Percentiles rank a stretch among this genome's conserved stretches.
phyloP scores from a whole-genome alignment of 2,888 invertebrate genomes.

The Latrodectus elegans region DNA sequence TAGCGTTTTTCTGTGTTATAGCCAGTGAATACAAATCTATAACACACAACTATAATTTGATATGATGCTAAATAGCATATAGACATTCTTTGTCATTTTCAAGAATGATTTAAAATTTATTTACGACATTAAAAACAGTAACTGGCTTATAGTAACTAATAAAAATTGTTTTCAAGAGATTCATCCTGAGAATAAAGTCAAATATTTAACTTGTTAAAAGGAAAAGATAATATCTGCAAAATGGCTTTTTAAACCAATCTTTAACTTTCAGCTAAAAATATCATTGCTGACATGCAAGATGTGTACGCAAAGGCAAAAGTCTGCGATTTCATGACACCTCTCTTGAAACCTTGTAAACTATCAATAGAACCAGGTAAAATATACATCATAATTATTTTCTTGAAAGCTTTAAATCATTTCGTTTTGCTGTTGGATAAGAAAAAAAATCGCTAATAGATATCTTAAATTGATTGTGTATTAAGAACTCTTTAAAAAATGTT shows the following conservation, averaged over 20 bases:
- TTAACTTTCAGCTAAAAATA: constrained; percentile 80
- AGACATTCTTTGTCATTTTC: no score
- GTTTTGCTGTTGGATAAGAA: not conserved
- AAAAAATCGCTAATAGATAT: not conserved
- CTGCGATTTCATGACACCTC: constrained; percentile 79
- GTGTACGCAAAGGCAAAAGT: constrained; percentile 86
- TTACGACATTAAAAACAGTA: no score
- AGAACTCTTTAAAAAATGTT: not conserved
- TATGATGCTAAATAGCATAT: no score
- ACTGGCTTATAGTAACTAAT: no score
- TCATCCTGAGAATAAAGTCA: no score
- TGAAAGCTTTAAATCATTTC: not conserved
- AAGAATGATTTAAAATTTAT: no score
- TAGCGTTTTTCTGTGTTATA: no score
- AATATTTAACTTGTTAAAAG: no score
- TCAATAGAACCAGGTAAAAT: constrained; percentile 69
- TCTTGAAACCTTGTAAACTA: constrained; percentile 41
- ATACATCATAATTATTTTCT: not conserved
- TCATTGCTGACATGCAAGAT: constrained; percentile 83
- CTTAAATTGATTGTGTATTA: not conserved
- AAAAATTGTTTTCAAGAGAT: no score
- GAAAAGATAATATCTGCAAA: no score
- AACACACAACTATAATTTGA: no score
- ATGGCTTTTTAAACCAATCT: not conserved
- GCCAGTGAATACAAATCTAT: no score